Evolutionary conservation across 2,888 invertebrate genomes (phyloP), one percentile per base, ranked within the genome.

Genomic region (Phoenoteleia sp.): DNA sequence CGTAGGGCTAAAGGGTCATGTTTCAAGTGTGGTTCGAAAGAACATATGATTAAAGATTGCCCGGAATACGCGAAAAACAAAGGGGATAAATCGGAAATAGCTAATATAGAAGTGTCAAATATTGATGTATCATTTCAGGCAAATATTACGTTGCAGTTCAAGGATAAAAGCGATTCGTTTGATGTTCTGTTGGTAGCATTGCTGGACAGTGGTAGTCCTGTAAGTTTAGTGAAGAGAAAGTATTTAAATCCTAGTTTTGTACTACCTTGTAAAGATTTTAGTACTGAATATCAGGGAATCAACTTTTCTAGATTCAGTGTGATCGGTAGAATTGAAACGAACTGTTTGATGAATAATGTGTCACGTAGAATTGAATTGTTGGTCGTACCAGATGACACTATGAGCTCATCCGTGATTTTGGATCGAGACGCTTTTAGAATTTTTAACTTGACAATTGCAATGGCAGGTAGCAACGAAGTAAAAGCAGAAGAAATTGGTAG

Each of bases 321-420:
- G 27, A 19, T 67, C n/a, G 47, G 52, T 19, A 52, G 49, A 36
- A 36, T 49, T 0, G 27, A 21, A 39, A 36, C 36, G 15, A 49
- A 33, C 9, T 67, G 67, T 13, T 13, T 11, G 13, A 13, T 67
- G 17, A 52, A 52, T 29, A 21, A 25, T 25, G 0, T 13, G 2
- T 49, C 15, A 1, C 13, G 47, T 13, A 13, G 13, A 13, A 21
- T 69, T 23, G 15, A 15, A 15, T 52, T 83, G 39, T 62, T 79
- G 6, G 66, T 83, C n/a, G 77, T 83, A n/a, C 13, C 45, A 23
- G 39, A 83, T 33, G 11, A 66, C 19, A 79, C 79, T 13, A 83
- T 79, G 79, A 45, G n/a, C 13, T 21, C 77, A 17, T 21, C 71
- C 17, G 77, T 56, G 29, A 52, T 67, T 52, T 36, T 69, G n/a